These are phyloP conservation scores for Camponotus vicinus DNA, from an alignment of 1,140 invertebrate species.

Conservation along the genomic window DNA sequence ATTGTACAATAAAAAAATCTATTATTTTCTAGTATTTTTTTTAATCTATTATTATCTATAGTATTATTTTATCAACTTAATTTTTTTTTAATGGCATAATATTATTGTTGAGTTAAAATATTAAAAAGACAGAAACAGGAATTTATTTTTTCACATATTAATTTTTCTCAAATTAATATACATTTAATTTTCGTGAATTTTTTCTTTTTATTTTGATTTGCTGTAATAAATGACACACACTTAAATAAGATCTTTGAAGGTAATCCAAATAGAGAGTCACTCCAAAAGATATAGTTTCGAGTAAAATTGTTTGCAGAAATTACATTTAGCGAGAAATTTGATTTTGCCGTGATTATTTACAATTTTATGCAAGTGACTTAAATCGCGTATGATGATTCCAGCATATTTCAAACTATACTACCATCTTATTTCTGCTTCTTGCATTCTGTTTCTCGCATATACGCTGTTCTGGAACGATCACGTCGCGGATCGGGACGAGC, in stretches of 20 bases:
- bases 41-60: neutral
- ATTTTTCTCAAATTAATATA: neutral
- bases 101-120: neutral
- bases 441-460: slow-evolving; percentile 19
- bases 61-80: neutral
- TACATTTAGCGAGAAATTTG: neutral
- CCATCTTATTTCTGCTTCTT: neutral
- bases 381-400: neutral
- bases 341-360: neutral
- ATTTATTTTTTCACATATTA: neutral
- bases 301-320: neutral
- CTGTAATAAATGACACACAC: neutral
- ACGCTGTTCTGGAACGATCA: slow-evolving; percentile 14
- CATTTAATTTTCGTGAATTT: neutral
- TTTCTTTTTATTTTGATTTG: neutral
- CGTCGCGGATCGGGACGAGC: neutral
- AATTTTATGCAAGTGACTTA: neutral
- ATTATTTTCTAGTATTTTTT: neutral
- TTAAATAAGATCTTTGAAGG: neutral
- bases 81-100: neutral
- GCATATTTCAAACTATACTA: neutral
- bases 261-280: neutral
- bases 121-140: neutral
- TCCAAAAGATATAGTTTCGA: neutral
- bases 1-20: too few species aligned